A percentile compares a stretch with the other conserved stretches of the same genome.
Conservation (phyloP, 2,888 invertebrate genomes). For the Dolichopus griseipennis region DNA sequence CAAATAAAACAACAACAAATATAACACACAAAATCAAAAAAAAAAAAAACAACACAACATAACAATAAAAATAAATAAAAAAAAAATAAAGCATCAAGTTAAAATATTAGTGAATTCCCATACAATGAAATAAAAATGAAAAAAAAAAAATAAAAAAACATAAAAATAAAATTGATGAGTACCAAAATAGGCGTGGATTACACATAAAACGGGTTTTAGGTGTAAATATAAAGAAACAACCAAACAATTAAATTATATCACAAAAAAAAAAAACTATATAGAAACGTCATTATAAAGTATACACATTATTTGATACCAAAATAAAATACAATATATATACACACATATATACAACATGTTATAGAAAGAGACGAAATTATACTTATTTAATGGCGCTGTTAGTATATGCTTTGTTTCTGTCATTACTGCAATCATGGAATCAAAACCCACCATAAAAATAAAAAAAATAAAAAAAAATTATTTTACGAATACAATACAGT, state of each 20-base stretch:
- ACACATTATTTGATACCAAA: neutral
- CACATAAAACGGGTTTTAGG: slow-evolving; percentile 20
- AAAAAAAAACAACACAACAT: neutral
- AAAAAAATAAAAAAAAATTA: slow-evolving; percentile 7
- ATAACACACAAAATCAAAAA: neutral
- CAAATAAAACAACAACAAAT: neutral
- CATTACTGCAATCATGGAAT: slow-evolving; percentile 1
- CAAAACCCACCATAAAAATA: slow-evolving; percentile 3
- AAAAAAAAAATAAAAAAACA: too few species aligned
- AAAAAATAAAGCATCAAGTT: neutral
- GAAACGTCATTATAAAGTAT: neutral
- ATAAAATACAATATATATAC: too few species aligned
- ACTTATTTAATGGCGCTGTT: neutral
- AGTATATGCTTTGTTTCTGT: neutral
- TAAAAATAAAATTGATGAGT: slow-evolving; percentile 14
- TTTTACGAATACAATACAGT: neutral
- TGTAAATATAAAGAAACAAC: slow-evolving; percentile 21
- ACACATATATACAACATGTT: too few species aligned
- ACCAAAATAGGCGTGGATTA: slow-evolving; percentile 25
- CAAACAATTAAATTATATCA: slow-evolving; percentile 14
- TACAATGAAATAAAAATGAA: neutral
- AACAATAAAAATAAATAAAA: neutral
- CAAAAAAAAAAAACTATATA: neutral
- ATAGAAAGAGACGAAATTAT: slow-evolving; percentile 2
- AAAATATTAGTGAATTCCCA: neutral